phyloP scores from a whole-genome alignment of 23 tunicate species.

The Phallusia fumigata region DNA sequence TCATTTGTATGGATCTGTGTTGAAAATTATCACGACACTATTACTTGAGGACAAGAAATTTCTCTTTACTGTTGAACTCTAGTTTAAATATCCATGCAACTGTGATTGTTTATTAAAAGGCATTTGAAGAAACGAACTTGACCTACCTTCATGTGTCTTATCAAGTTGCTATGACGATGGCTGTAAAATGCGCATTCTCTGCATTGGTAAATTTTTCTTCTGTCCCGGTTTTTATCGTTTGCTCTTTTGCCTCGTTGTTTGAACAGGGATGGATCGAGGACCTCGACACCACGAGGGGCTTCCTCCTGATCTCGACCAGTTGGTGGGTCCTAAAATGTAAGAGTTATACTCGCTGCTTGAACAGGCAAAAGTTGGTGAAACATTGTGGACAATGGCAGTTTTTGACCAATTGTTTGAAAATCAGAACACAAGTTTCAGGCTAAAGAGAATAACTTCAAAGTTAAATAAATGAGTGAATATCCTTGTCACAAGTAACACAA shows the following conservation, averaged over 20 bases:
- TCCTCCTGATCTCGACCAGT: constrained; percentile 75
- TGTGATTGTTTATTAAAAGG: no score
- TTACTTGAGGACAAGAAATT: no score
- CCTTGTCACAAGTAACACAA: no score
- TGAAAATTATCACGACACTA: background rate
- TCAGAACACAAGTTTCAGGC: no score
- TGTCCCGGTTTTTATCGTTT: constrained; percentile 77
- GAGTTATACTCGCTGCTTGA: background rate
- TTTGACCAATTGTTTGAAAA: no score
- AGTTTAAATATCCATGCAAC: no score
- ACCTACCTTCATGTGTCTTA: constrained; percentile 93
- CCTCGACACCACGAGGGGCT: constrained; percentile 19
- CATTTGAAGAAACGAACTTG: no score
- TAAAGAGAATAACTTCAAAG: no score
- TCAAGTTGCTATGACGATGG: constrained; percentile 93
- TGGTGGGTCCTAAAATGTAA: constrained; percentile 65
- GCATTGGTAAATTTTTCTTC: constrained; percentile 96
- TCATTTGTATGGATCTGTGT: constrained; percentile 98
- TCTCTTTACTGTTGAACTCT: no score
- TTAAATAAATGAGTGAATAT: no score
- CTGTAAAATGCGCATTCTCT: constrained; percentile 97
- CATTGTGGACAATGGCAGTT: no score
- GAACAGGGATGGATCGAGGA: constrained; percentile 54
- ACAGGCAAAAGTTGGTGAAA: no score
- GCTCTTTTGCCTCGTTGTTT: constrained; percentile 63